Percentiles rank a stretch among this genome's conserved stretches.
Evolutionary conservation across 2,113 vertebrate species (phyloP).

Genomic region (Ranitomeya imitator): DNA sequence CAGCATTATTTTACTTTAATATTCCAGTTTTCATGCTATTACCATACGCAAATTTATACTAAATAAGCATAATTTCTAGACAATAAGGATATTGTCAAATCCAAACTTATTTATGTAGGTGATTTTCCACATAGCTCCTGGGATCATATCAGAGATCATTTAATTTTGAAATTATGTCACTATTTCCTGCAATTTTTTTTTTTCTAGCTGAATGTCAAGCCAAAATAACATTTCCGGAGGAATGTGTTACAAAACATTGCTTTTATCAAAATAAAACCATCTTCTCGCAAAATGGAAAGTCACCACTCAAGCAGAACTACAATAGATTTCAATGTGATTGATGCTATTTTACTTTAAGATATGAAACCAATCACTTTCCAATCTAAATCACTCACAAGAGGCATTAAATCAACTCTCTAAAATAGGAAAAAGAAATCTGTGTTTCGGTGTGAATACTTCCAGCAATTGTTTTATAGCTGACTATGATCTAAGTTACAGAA

Average conservation of each 20-base stretch:
- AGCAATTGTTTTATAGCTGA: background rate
- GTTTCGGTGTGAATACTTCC: background rate
- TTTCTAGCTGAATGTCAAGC: background rate
- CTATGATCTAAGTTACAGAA: background rate
- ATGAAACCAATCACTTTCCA: background rate
- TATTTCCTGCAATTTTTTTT: background rate
- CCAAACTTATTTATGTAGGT: background rate
- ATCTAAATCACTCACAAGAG: background rate
- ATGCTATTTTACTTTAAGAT: background rate
- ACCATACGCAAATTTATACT: background rate
- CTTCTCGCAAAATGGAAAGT: background rate
- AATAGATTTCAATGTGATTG: background rate
- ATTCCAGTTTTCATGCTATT: background rate
- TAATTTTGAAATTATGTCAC: background rate
- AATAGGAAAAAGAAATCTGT: constrained; percentile 3
- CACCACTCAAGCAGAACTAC: background rate
- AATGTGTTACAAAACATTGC: background rate
- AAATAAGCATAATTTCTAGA: background rate
- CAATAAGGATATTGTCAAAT: background rate
- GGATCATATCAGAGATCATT: background rate
- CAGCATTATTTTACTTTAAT: background rate
- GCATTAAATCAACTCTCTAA: constrained; percentile 8
- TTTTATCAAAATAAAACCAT: background rate
- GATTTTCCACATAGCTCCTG: background rate
- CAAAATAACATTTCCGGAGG: background rate